These are phyloP conservation scores for Probaryconus sp. DNA, from an alignment of 1,140 invertebrate genomes.

Conservation along the genomic window DNA sequence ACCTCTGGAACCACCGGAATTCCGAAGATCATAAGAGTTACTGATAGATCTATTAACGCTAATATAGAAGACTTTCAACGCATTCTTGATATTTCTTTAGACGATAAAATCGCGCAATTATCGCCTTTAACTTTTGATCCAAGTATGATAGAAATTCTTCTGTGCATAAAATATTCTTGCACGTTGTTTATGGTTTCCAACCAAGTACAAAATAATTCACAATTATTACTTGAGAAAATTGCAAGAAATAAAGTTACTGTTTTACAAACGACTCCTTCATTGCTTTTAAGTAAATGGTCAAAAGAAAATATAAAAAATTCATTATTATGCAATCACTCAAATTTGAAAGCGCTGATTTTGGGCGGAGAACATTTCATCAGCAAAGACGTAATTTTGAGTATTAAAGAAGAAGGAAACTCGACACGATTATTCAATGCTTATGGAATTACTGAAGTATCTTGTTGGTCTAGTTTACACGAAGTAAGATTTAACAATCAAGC, in stretches of 20 bases:
- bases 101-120: conserved; percentile 84
- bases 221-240: conserved; percentile 76
- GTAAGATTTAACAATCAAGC: conserved; percentile 70
- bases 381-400: conserved; percentile 72
- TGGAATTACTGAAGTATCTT: conserved; percentile 91
- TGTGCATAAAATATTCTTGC: conserved; percentile 81
- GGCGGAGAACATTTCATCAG: conserved; percentile 82
- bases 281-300: conserved; percentile 81
- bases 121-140: conserved; percentile 91
- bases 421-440: conserved; percentile 87
- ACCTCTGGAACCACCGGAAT: conserved; percentile 84
- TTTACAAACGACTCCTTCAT: conserved; percentile 87
- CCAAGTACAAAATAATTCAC: conserved; percentile 75
- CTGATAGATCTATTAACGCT: conserved; percentile 80
- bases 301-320: conserved; percentile 78
- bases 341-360: conserved; percentile 80
- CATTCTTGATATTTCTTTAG: conserved; percentile 76
- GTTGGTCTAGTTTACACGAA: conserved; percentile 85
- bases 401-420: conserved; percentile 77
- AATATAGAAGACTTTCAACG: conserved; percentile 82
- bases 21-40: conserved; percentile 82
- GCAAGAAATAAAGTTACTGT: conserved; percentile 80
- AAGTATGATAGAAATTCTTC: conserved; percentile 86
- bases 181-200: conserved; percentile 82
- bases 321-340: conserved; percentile 79